Evolutionary conservation across 2,797 vertebrate species (phyloP).

Genomic region (Ara ararauna): DNA sequence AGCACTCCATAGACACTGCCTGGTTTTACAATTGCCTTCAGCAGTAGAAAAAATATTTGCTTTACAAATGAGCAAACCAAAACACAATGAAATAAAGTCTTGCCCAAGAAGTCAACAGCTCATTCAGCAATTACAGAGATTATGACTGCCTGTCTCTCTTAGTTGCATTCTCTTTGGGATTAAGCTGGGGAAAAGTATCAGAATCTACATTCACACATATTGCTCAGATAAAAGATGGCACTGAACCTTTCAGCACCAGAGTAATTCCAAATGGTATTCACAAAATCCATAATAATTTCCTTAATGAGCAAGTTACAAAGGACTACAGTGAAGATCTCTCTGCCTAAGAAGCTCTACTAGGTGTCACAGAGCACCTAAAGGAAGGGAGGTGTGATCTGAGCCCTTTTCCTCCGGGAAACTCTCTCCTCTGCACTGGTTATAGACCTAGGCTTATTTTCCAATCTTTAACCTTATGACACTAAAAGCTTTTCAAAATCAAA

Average conservation of each 20-base stretch:
- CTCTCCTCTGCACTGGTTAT: not conserved
- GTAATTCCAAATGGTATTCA: not conserved
- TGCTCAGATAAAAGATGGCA: not conserved
- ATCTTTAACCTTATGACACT: not conserved
- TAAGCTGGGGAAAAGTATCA: not conserved
- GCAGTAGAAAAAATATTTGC: not conserved
- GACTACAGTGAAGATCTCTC: not conserved
- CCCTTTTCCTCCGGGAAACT: not conserved
- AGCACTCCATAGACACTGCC: not conserved
- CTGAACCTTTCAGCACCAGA: not conserved
- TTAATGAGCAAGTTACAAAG: not conserved
- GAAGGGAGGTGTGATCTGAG: not conserved
- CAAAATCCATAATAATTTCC: not conserved
- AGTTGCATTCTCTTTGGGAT: not conserved
- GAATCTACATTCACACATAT: not conserved
- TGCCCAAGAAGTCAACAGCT: not conserved
- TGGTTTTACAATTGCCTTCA: not conserved
- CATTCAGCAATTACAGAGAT: not conserved
- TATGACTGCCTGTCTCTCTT: not conserved
- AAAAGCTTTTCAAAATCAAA: not conserved
- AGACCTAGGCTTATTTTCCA: not conserved
- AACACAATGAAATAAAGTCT: not conserved
- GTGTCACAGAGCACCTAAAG: not conserved
- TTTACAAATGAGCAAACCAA: not conserved
- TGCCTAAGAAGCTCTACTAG: not conserved